Base-by-base conservation (phyloP, 2,888 invertebrate genomes). In the Cremastinae sp. region DNA sequence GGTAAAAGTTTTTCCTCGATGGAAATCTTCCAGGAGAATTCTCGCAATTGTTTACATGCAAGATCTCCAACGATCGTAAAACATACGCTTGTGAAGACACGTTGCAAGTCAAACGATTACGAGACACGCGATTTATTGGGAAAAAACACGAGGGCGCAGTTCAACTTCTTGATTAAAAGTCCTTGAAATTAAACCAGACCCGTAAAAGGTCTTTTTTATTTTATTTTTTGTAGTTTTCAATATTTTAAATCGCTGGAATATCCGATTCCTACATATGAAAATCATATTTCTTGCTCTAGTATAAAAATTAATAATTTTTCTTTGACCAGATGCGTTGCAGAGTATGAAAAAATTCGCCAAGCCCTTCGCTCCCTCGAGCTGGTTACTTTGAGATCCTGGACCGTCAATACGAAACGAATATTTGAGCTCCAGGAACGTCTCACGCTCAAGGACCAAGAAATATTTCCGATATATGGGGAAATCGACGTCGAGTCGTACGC, bases 401-500 rank as follows among this genome's bases (percentile, higher is more conserved):
- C 81, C 72, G 80, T 81, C 22, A 83, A 86, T 75, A 84, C 87
- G 74, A 85, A 83, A 70, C 81, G 82, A 61, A 73, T 83, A 74
- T 75, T 84, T 51, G 64, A 72, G 47, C 81, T 86, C 0, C 80
- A 83, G 28, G 69, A 84, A 66, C 71, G 72, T 54, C 81, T 87
- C 47, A 77, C 72, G 22, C 65, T 69, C 12, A 74, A 83, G 61
- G 88, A 88, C 41, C 81, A 62, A 77, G 84, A 86, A 68, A 77
- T 78, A 53, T 87, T 86, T 81, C 82, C 86, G 34, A 69, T 88
- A 51, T 62, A 47, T 43, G 66, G 81, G 41, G 83, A 86, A 59
- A 82, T 87, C 71, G 88, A 88, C 75, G 43, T 86, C 18, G 88
- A 88, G 71, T 80, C 83, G 70, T 88, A 88, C 74, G 81, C 85